Conservation (phyloP, 2,797 vertebrate species). For the Gallinago solitaria region DNA sequence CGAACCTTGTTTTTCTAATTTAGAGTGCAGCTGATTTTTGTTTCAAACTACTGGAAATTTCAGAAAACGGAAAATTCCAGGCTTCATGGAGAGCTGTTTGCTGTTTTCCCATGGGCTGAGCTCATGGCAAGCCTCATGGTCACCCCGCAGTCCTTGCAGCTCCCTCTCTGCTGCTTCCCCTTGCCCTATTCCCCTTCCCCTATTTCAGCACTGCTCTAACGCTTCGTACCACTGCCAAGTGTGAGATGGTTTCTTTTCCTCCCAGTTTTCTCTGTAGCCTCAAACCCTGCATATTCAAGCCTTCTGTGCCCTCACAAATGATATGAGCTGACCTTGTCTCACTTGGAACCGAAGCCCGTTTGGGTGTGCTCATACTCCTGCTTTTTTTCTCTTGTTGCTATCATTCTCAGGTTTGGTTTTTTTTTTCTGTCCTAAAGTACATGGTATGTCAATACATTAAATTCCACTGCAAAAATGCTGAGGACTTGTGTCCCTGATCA, state of each 20-base stretch:
- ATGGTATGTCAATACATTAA: neutral
- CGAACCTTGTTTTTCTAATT: neutral
- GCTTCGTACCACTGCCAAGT: rapidly evolving
- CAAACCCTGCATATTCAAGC: neutral
- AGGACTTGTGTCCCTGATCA: neutral
- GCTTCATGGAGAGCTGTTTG: rapidly evolving
- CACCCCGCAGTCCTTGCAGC: neutral
- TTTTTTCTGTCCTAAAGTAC: neutral
- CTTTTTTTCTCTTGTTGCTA: neutral
- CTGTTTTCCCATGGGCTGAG: neutral
- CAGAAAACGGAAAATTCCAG: no score
- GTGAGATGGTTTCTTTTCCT: neutral
- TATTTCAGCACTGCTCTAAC: neutral
- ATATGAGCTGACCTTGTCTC: neutral
- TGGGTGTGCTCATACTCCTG: neutral
- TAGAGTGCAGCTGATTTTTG: neutral
- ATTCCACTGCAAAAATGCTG: neutral
- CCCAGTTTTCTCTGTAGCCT: neutral
- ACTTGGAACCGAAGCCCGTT: neutral
- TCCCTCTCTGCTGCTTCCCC: neutral
- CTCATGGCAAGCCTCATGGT: rapidly evolving
- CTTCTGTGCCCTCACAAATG: neutral
- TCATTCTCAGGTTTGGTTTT: neutral
- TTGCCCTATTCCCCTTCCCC: neutral
- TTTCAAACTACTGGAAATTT: neutral